Percentiles rank a stretch among this genome's conserved stretches.
Evolutionary conservation across 2,797 vertebrate species (phyloP).

Genomic region (Pangasius sanitwongsei): DNA sequence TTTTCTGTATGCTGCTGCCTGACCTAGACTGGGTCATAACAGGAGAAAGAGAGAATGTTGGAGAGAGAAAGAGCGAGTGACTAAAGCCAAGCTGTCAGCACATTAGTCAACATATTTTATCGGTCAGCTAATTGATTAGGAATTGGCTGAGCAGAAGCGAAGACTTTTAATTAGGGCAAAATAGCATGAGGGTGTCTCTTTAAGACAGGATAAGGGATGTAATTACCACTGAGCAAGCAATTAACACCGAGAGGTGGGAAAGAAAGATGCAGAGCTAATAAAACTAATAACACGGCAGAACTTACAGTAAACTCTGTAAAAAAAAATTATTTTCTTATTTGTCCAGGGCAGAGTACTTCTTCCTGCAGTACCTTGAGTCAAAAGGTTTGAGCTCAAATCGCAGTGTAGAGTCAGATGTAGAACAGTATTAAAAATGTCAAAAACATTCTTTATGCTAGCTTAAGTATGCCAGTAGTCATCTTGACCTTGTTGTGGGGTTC

Average conservation of each 20-base stretch:
- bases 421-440: background rate
- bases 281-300: background rate
- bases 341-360: background rate
- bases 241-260: conserved; percentile 48
- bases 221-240: conserved; percentile 60
- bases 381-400: background rate
- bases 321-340: background rate
- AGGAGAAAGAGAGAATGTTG: background rate
- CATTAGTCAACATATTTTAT: conserved; percentile 59
- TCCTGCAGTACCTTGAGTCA: background rate
- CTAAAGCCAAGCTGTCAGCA: conserved; percentile 7
- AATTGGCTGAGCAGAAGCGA: conserved; percentile 42
- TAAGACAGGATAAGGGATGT: conserved; percentile 56
- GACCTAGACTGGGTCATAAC: background rate
- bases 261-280: conserved; percentile 10
- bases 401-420: background rate
- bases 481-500: background rate
- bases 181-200: conserved; percentile 48
- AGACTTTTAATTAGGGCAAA: conserved; percentile 58
- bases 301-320: background rate
- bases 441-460: background rate
- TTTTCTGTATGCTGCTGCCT: background rate
- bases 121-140: conserved; percentile 57
- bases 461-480: background rate
- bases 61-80: background rate